phyloP scores from a whole-genome alignment of 2,113 vertebrate species.

The Poeciliopsis occidentalis region DNA sequence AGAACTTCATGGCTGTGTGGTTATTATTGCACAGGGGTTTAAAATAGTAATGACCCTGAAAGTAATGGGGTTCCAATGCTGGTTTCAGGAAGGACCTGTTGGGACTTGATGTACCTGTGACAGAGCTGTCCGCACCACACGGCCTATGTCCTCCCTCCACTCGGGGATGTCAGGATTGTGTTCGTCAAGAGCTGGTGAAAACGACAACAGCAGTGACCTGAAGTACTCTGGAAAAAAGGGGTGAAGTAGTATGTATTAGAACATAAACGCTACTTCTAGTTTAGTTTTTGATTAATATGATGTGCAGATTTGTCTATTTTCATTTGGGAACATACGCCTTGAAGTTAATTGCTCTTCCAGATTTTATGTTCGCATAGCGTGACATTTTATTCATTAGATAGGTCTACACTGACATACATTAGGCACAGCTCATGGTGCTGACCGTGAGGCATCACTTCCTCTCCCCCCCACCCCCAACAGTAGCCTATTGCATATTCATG shows the following conservation, averaged over 20 bases:
- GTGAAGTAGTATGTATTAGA: conserved; percentile 30
- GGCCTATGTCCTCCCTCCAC: conserved; percentile 93
- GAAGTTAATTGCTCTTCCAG: conserved; percentile 70
- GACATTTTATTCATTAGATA: conserved; percentile 70
- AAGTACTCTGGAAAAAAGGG: conserved; percentile 85
- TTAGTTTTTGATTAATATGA: conserved; percentile 64
- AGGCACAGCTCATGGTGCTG: conserved; percentile 28
- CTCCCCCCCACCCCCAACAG: background rate
- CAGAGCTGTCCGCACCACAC: conserved; percentile 89
- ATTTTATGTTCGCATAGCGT: conserved; percentile 52
- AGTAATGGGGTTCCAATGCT: conserved; percentile 34
- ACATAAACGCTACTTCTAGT: conserved; percentile 43
- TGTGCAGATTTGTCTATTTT: conserved; percentile 64
- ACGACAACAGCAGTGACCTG: conserved; percentile 92
- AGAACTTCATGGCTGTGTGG: conserved; percentile 29
- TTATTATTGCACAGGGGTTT: conserved; percentile 40
- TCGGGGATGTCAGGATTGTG: conserved; percentile 96
- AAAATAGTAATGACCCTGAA: conserved; percentile 64
- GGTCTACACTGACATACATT: conserved; percentile 45
- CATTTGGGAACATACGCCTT: conserved; percentile 56
- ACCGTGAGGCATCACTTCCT: conserved; percentile 31
- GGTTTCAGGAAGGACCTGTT: conserved; percentile 38
- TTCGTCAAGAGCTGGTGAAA: conserved; percentile 93
- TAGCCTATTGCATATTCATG: conserved; percentile 65
- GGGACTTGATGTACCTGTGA: conserved; percentile 82